Evolutionary conservation across 2,113 vertebrate genomes (phyloP).

Genomic region (Scartelaos histophorus): DNA sequence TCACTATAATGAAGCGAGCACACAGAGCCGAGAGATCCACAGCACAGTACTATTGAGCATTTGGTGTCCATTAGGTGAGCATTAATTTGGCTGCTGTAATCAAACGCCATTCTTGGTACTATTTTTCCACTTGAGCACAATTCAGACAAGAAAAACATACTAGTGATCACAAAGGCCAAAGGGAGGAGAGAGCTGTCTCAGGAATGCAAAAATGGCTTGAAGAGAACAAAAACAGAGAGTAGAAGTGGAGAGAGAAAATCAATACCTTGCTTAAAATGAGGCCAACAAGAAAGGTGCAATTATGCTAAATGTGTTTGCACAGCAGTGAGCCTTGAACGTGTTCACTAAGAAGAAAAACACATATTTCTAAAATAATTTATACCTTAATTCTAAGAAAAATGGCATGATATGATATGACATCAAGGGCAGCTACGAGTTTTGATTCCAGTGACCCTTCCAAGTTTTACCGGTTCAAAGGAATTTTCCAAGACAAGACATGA

Average conservation of each 20-base stretch:
- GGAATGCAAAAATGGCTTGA: conserved; percentile 68
- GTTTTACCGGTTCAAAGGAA: conserved; percentile 26
- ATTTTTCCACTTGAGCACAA: conserved; percentile 64
- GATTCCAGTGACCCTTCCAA: conserved; percentile 14
- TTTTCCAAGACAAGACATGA: conserved; percentile 11
- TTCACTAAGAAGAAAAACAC: conserved; percentile 48
- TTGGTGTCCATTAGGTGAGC: conserved; percentile 53
- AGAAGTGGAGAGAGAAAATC: conserved; percentile 67
- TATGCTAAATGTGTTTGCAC: conserved; percentile 75
- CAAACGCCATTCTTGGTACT: conserved; percentile 63
- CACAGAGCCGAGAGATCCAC: conserved; percentile 26
- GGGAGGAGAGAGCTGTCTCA: conserved; percentile 31
- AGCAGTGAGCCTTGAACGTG: conserved; percentile 54
- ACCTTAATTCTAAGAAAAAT: not conserved
- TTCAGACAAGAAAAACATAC: conserved; percentile 37
- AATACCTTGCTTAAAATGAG: conserved; percentile 71
- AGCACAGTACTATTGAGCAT: conserved; percentile 16
- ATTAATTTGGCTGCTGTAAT: conserved; percentile 62
- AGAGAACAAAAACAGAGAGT: conserved; percentile 63
- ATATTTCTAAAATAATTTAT: not conserved
- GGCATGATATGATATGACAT: conserved; percentile 31
- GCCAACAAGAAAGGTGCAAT: conserved; percentile 75
- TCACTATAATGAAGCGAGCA: conserved; percentile 25
- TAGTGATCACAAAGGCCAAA: conserved; percentile 29
- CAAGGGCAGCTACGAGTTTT: conserved; percentile 41